Percentiles rank a stretch among this genome's conserved stretches.
These are phyloP conservation scores for Eilema griseolum DNA, from an alignment of 2,888 invertebrate species.

Conservation along the genomic window DNA sequence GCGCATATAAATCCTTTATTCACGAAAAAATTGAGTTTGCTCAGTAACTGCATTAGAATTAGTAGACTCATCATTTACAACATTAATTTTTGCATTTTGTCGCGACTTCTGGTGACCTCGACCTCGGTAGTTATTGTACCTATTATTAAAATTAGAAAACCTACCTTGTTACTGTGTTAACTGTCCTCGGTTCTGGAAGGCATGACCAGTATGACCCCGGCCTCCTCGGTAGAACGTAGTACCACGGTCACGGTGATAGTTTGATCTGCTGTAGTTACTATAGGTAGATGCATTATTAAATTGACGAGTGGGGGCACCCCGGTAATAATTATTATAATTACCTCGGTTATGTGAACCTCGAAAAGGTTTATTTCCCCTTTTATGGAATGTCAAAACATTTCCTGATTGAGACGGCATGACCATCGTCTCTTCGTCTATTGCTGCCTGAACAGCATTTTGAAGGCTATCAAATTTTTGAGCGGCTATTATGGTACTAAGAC, in stretches of 20 bases:
- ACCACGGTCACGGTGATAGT: neutral
- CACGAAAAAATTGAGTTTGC: neutral
- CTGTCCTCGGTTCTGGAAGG: neutral
- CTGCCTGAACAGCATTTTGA: constrained; percentile 8
- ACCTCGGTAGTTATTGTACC: neutral
- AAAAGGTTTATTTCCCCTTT: constrained; percentile 3
- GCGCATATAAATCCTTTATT: neutral
- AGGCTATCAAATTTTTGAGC: constrained; percentile 5
- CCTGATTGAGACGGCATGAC: constrained; percentile 15
- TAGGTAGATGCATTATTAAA: neutral
- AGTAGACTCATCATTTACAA: constrained; percentile 7
- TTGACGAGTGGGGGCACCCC: neutral
- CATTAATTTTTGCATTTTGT: neutral
- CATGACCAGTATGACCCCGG: neutral
- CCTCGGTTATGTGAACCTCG: neutral
- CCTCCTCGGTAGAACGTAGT: neutral
- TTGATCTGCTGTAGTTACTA: neutral
- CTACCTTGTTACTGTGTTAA: neutral
- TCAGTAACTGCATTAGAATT: neutral
- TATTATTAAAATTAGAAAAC: neutral
- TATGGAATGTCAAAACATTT: constrained; percentile 7
- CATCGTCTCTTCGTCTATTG: constrained; percentile 11
- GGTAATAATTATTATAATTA: neutral
- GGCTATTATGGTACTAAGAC: constrained; percentile 21
- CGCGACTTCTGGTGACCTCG: neutral